Evolutionary conservation across 1,140 invertebrate genomes (phyloP), one percentile per base, ranked within the genome.

Genomic region (Platyscapa corneri): DNA sequence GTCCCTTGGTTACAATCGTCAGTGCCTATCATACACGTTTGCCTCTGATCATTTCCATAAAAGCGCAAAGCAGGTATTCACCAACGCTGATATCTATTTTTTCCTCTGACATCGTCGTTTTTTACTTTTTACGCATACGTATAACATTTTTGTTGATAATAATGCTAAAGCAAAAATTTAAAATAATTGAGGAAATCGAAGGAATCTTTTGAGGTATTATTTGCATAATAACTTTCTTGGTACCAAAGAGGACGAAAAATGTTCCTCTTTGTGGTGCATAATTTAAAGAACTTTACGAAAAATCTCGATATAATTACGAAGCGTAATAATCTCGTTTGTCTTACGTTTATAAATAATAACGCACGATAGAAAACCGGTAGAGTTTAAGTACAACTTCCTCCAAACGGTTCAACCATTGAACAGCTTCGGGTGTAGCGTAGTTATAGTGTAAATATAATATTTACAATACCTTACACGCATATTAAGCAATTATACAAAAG

Each of bases 1-100:
- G 72, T 83, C 82, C n/a, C n/a, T 30, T 46, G 80, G n/a, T 42
- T 49, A 34, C n/a, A 77, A 56, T 60, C 34, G 10, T 60, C 53
- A 14, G 80, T 39, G 7, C 37, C 72, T 82, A 30, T 16, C 42
- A 18, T 10, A 0, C 23, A 7, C 32, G 20, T 64, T 7, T 27
- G 46, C 37, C 30, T 46, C 46, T 49, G 80, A 72, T 72, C 80
- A 14, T 82, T 56, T 56, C 42, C 49, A 39, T 74, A 74, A 53
- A 42, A 39, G 12, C 56, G 56, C 60, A 16, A 60, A 60, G 56
- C 77, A 16, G 60, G 60, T 65, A 34, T 30, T 27, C 56, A 27
- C 53, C 14, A 0, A 14, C 14, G 65, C 56, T 27, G 23, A 27
- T 23, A 27, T 60, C 56, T 60, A 23, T 27, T 3, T 60, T 60